A percentile compares a stretch with the other conserved stretches of the same genome.
Conservation (phyloP, 2,888 invertebrate genomes). For the Rhynchonema sp. region DNA sequence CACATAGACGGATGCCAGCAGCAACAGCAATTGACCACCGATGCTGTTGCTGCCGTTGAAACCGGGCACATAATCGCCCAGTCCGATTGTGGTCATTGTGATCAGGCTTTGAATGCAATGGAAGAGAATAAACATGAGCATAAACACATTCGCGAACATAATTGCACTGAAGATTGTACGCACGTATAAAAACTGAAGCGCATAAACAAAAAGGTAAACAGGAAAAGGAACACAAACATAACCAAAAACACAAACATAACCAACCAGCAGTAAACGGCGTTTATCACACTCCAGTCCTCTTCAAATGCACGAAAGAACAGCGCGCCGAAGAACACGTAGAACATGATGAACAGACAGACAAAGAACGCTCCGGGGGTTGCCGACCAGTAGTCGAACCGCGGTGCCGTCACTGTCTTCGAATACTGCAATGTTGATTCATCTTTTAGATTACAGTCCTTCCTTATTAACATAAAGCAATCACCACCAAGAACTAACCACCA, state of each 20-base stretch:
- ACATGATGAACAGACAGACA: not conserved
- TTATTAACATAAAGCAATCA: not conserved
- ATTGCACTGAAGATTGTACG: not conserved
- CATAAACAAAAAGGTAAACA: not conserved
- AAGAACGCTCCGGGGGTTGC: not conserved
- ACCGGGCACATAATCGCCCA: not conserved
- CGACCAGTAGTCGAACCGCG: not conserved
- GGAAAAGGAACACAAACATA: not conserved
- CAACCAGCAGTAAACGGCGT: not conserved
- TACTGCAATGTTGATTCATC: no score
- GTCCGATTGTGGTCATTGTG: not conserved
- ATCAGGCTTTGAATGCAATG: not conserved
- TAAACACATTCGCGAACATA: not conserved
- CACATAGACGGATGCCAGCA: not conserved
- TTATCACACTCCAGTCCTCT: not conserved
- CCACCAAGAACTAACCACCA: not conserved
- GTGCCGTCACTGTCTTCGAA: not conserved
- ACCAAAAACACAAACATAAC: not conserved
- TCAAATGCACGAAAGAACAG: not conserved
- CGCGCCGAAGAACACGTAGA: not conserved
- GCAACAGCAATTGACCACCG: not conserved
- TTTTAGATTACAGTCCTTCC: no score
- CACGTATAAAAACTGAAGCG: no score
- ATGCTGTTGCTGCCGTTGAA: not conserved
- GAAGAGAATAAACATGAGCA: not conserved